Base-by-base conservation (phyloP, 2,888 invertebrate species). In the Pyrrhia umbra region DNA sequence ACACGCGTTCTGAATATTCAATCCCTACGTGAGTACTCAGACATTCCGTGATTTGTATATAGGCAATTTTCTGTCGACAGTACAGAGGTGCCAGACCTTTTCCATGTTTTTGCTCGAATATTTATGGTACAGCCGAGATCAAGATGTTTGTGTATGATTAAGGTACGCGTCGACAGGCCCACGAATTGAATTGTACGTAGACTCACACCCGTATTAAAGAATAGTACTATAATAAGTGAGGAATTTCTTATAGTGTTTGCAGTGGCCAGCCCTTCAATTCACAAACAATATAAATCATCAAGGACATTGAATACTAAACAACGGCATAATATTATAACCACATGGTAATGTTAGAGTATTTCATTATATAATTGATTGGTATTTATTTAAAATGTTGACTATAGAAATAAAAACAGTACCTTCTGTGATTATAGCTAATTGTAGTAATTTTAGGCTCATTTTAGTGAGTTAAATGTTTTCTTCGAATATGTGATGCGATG, bases 1-100 rank as follows among this genome's bases (percentile, higher is more conserved):
- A 47, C 18, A 66, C 46, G 56, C 25, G 54, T 43, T 61, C 43
- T 49, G 77, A 74, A 76, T 67, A 76, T 76, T 67, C 45, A 72
- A 76, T 76, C 34, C 40, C 23, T 69, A 63, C 75, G 70, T 49
- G 43, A 25, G 21, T 49, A 60, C 39, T 46, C 45, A 27, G 49
- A 23, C 47, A 46, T 34, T 51, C n/a, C 30, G 45, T 68, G 68
- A 73, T 77, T 73, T 68, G 60, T 73, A 27, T 64, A 61, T 42
- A 57, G 63, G 49, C 58, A 68, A 68, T 64, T 59, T 64, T 73
- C 39, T 39, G 20, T 47, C 45, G 42, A 62, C 61, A 59, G 37
- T n/a, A 27, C 39, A 49, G 39, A 65, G 47, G 64, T 75, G 57
- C 67, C 74, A 58, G 75, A 42, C 46, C 30, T 25, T 43, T 55